phyloP scores from a whole-genome alignment of 2,113 vertebrate species.

The Dasyornis broadbenti region DNA sequence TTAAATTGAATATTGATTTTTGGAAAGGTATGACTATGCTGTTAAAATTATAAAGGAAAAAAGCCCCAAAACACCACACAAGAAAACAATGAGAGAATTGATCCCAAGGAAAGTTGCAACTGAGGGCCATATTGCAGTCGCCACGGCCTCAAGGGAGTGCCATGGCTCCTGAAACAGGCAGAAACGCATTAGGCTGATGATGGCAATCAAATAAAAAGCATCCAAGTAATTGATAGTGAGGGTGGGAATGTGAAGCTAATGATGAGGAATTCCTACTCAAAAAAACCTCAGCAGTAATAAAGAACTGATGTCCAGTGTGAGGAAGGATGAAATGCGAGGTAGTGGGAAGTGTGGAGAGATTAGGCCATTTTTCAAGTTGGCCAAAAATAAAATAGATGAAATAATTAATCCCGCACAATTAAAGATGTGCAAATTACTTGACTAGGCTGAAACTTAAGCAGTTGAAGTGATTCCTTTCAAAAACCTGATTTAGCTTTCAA shows the following conservation, averaged over 20 bases:
- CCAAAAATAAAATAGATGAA: slow-evolving; percentile 1
- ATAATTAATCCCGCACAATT: slow-evolving; percentile 26
- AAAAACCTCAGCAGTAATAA: not conserved
- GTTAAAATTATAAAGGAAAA: slow-evolving; percentile 26
- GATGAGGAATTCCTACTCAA: slow-evolving; percentile 9
- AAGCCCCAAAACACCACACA: not conserved
- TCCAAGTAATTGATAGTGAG: not conserved
- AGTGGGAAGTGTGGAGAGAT: not conserved
- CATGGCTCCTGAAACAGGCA: not conserved
- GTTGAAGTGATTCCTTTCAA: not conserved
- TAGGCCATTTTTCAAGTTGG: not conserved
- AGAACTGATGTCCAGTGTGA: not conserved
- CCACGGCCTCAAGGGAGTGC: not conserved
- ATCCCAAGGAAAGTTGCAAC: not conserved
- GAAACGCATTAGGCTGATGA: not conserved
- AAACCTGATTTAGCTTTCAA: not conserved
- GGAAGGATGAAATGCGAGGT: not conserved
- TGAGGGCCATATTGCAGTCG: not conserved
- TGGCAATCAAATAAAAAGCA: not conserved
- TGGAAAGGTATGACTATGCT: slow-evolving; percentile 40
- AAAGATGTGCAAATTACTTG: slow-evolving; percentile 12
- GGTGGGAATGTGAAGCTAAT: slow-evolving; percentile 15
- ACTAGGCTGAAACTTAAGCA: not conserved
- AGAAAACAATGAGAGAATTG: slow-evolving; percentile 5
- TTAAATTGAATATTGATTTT: slow-evolving; percentile 68